phyloP scores from a whole-genome alignment of 2,113 vertebrate genomes.

The Conger conger region DNA sequence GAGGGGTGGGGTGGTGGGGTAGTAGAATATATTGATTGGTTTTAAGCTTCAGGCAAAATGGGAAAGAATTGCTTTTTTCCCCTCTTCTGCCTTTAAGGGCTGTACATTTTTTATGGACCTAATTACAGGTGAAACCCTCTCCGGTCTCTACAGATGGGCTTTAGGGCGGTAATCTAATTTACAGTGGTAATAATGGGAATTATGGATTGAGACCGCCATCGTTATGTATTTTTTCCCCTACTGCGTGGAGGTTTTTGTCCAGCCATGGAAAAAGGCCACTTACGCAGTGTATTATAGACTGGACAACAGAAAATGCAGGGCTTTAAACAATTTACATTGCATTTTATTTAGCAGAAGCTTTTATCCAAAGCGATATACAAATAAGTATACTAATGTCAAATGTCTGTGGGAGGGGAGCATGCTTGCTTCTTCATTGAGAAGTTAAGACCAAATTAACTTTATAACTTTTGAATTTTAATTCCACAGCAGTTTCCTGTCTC shows the following conservation, averaged over 20 bases:
- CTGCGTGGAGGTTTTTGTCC: background rate
- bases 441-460: background rate
- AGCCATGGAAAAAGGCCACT: background rate
- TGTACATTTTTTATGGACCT: slow-evolving; percentile 3
- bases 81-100: background rate
- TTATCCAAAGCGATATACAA: too few species aligned
- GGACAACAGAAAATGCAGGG: background rate
- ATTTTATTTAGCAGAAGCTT: too few species aligned
- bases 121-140: background rate
- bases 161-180: background rate
- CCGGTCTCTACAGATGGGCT: background rate
- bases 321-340: too few species aligned
- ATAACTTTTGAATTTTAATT: too few species aligned
- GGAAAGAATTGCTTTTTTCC: background rate
- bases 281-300: background rate
- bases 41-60: slow-evolving; percentile 10
- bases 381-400: too few species aligned
- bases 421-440: background rate
- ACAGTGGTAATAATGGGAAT: slow-evolving; percentile 6
- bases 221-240: background rate
- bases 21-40: background rate
- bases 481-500: too few species aligned
- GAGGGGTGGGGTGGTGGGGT: background rate
- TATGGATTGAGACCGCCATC: background rate
- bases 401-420: background rate